phyloP scores from a whole-genome alignment of 2,113 vertebrate species.

The Callocephalon fimbriatum region DNA sequence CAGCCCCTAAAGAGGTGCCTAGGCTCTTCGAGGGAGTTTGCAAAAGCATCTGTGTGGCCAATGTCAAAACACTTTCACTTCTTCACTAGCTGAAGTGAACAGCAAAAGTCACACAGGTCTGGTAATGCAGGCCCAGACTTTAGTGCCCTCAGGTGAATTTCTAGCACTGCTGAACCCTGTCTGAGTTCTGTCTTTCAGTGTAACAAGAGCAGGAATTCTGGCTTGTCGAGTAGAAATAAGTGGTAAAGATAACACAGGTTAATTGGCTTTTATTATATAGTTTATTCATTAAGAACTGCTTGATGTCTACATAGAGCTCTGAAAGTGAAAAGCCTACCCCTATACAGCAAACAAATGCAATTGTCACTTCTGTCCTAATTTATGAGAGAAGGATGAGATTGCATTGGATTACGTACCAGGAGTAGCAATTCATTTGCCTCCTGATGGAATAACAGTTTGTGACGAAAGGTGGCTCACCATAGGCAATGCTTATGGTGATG shows the following conservation, averaged over 20 bases:
- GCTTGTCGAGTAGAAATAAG: neutral
- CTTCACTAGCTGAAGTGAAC: neutral
- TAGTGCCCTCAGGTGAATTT: neutral
- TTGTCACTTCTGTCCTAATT: conserved; percentile 16
- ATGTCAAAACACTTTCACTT: neutral
- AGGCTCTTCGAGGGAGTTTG: neutral
- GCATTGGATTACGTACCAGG: neutral
- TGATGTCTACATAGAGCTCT: neutral
- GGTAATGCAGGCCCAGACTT: neutral
- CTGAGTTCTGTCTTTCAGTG: neutral
- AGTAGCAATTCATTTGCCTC: conserved; percentile 9
- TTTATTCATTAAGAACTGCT: neutral
- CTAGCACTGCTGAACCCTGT: neutral
- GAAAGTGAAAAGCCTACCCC: neutral
- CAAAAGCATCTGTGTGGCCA: neutral
- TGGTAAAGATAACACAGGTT: accelerated
- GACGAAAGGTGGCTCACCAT: neutral
- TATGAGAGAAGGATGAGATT: neutral
- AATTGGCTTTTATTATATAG: neutral
- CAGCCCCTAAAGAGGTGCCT: neutral
- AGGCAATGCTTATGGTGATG: neutral
- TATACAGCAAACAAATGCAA: neutral
- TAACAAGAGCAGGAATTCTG: neutral
- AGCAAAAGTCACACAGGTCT: neutral
- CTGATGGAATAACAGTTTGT: neutral